Base-by-base conservation (phyloP, 2,113 vertebrate genomes). In the Ginglymostoma cirratum region DNA sequence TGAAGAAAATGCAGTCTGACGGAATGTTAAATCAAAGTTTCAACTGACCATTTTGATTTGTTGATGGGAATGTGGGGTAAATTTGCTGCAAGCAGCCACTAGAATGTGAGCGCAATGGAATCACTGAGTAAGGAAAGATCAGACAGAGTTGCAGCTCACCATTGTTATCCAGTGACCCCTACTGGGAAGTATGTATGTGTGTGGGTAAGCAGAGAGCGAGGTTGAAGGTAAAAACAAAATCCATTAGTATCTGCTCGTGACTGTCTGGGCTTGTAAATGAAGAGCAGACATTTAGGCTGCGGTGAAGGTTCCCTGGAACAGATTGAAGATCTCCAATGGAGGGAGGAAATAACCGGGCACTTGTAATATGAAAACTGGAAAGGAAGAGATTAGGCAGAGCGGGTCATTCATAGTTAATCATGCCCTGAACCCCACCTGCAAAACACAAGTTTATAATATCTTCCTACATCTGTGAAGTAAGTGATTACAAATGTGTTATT, bases 401-500 rank as follows among this genome's bases (percentile, higher is more conserved):
- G 38, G 87, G 52, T 90, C 87, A 90, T 61, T 90, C 52, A 90
- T 30, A 90, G 55, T 92, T 61, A 92, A 92, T 34, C 38, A 15
- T 93, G 61, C 61, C 89, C 61, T 42, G n/a, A 93, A n/a, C 27
- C 48, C 42, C 94, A 76, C 42, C 42, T 95, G 94, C 67, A 48
- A 72, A 70, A 48, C 94, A 27, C 45, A 48, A 45, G 27, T 95
- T 95, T 70, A 72, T 24, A 76, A 45, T 45, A 70, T 48, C 42
- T 27, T 70, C 69, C 67, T 76, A 72, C 94, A 72, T 95, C 94
- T 95, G 94, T 27, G 69, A 52, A 95, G 42, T 95, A 76, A 95
- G 67, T 48, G 67, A 95, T 95, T 95, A 76, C 94, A 76, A 95
- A 95, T 95, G 94, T 95, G 94, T 95, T 95, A 95, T 95, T 95